Evolutionary conservation across 1,140 invertebrate species (phyloP), one percentile per base, ranked within the genome.

Genomic region (Oryctes rhinoceros): DNA sequence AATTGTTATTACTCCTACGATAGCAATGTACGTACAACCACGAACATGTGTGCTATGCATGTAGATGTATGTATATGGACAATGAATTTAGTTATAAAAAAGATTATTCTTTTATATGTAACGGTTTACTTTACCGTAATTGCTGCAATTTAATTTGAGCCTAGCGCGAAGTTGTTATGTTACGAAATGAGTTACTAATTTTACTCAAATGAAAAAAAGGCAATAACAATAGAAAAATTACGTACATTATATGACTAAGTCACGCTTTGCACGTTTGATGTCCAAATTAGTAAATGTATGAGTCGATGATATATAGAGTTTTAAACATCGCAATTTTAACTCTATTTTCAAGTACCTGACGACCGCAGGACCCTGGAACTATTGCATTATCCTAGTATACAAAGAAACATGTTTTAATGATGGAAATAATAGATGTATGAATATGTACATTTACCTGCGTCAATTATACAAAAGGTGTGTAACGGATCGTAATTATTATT

Each of bases 1-100:
- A 71, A 71, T 13, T 71, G 18, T 71, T 71, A 71, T 71, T 71
- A 71, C 65, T 37, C 65, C 65, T 71, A 71, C 65, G 35, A 35
- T 24, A 37, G 65, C 24, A 37, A 37, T 71, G 9, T 71, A 15
- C 35, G 9, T 71, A 35, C 65, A 71, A 7, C 18, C 35, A 24
- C 24, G 20, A 71, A 35, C 35, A 71, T 71, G 65, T 71, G 65
- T 37, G 20, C 24, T 30, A 71, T 18, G 15, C 65, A 71, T 71
- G 11, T 24, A 71, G 18, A 71, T 37, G 65, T 71, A 13, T 71
- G 18, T 37, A 71, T 71, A 71, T 37, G 65, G 65, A 71, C 24
- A 24, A 24, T 71, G 35, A 24, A 71, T 71, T 71, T 71, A 71
- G 11, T 30, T 71, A 24, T 71, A 24, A 24, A 71, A 71, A 71